Conservation (phyloP, 2,888 invertebrate species). For the Drosophila prolongata region DNA sequence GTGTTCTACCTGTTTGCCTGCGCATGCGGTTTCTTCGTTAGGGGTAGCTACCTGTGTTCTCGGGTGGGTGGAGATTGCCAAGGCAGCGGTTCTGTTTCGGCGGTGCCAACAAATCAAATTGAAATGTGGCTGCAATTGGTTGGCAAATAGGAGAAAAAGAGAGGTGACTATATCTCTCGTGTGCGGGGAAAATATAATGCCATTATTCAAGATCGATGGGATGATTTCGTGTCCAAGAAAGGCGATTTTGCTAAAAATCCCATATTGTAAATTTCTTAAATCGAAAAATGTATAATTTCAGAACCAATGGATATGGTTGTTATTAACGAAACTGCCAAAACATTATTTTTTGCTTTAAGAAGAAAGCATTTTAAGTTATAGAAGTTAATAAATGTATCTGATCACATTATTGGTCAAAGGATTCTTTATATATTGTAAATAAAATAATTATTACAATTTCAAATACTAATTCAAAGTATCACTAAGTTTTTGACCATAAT, state of each 20-base stretch:
- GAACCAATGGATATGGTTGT: background rate
- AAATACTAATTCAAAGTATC: background rate
- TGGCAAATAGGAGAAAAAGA: slow-evolving; percentile 14
- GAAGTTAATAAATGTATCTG: too few relatives aligned
- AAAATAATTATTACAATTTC: background rate
- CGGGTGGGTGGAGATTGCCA: slow-evolving; percentile 45
- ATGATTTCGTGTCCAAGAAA: background rate
- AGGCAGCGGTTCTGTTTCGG: slow-evolving; percentile 23
- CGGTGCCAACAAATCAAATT: slow-evolving; percentile 74
- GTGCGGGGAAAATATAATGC: background rate
- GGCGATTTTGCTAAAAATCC: too few relatives aligned
- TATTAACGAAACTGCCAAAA: too few relatives aligned
- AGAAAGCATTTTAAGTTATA: too few relatives aligned
- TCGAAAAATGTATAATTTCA: background rate
- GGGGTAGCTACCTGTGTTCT: slow-evolving; percentile 41
- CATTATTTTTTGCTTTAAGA: too few relatives aligned
- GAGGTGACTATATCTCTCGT: background rate
- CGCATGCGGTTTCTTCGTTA: slow-evolving; percentile 65
- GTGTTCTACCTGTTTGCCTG: slow-evolving; percentile 63
- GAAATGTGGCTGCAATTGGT: slow-evolving; percentile 71
- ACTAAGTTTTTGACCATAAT: too few relatives aligned
- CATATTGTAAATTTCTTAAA: background rate
- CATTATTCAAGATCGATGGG: slow-evolving; percentile 1
- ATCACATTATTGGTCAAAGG: too few relatives aligned
- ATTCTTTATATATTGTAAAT: too few relatives aligned